phyloP scores from a whole-genome alignment of 2,888 invertebrate genomes.

The Erebia epiphron region DNA sequence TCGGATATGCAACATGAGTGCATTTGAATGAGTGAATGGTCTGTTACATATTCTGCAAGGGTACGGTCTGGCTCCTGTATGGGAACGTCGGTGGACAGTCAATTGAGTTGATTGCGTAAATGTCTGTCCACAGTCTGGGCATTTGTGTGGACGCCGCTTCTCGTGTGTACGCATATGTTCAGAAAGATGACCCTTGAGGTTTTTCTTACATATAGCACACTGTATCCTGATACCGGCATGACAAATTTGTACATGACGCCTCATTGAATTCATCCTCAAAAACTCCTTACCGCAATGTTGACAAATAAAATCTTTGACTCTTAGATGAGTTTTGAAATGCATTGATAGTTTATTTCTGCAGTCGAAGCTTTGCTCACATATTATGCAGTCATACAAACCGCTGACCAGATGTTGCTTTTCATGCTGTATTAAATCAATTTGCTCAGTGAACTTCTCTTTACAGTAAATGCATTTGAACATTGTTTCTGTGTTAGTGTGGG shows the following conservation, averaged over 20 bases:
- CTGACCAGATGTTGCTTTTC: conserved; percentile 88
- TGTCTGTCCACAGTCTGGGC: conserved; percentile 89
- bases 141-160: conserved; percentile 89
- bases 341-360: conserved; percentile 84
- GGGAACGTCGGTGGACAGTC: conserved; percentile 92
- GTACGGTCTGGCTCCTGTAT: conserved; percentile 92
- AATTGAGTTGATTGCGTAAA: conserved; percentile 93
- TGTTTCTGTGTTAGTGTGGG: conserved; percentile 82
- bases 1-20: conserved; percentile 91
- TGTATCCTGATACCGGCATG: conserved; percentile 90
- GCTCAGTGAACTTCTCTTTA: conserved; percentile 60
- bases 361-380: conserved; percentile 88
- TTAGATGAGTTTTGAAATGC: conserved; percentile 87
- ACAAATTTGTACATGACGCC: conserved; percentile 89
- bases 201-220: conserved; percentile 91
- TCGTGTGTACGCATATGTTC: conserved; percentile 93
- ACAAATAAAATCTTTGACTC: conserved; percentile 90
- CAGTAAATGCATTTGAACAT: conserved; percentile 87
- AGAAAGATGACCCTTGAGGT: conserved; percentile 90
- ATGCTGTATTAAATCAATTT: conserved; percentile 83
- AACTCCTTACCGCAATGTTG: conserved; percentile 92
- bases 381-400: conserved; percentile 87
- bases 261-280: conserved; percentile 87
- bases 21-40: conserved; percentile 92
- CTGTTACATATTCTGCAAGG: conserved; percentile 91